Percentiles rank a stretch among this genome's conserved stretches.
Evolutionary conservation across 2,113 vertebrate species (phyloP).

Genomic region (Zosterops lateralis): DNA sequence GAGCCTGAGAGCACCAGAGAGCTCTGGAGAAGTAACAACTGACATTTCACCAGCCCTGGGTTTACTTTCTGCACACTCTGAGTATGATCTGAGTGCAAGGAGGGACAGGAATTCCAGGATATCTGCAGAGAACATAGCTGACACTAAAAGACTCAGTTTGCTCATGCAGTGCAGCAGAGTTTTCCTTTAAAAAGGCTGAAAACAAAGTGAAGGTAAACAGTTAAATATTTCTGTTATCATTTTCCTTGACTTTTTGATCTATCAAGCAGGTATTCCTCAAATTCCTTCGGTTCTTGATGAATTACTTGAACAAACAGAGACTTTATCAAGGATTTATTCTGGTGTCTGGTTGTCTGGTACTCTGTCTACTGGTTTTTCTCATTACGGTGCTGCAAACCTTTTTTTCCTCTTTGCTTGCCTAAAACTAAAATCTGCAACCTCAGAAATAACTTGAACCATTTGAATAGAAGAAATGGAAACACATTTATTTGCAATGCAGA

Average conservation of each 20-base stretch:
- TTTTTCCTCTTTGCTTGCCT: not conserved
- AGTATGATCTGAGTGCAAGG: not conserved
- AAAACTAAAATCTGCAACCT: not conserved
- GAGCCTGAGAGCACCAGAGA: not conserved
- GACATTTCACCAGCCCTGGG: not conserved
- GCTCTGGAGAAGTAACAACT: accelerated
- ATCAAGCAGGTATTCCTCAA: not conserved
- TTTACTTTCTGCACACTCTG: not conserved
- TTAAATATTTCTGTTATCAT: not conserved
- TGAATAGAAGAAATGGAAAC: not conserved
- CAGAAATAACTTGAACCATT: not conserved
- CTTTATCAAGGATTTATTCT: constrained; percentile 4
- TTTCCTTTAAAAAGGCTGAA: not conserved
- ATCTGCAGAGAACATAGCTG: not conserved
- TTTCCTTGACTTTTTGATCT: not conserved
- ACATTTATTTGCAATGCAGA: not conserved
- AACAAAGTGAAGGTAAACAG: not conserved
- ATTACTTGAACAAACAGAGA: not conserved
- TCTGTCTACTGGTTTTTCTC: not conserved
- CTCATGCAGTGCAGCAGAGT: not conserved
- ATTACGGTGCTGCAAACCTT: not conserved
- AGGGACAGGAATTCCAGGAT: not conserved
- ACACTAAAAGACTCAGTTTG: not conserved
- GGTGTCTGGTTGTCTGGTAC: not conserved
- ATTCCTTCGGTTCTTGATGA: not conserved